phyloP scores from a whole-genome alignment of 2,797 vertebrate species.

The Falco concolor region DNA sequence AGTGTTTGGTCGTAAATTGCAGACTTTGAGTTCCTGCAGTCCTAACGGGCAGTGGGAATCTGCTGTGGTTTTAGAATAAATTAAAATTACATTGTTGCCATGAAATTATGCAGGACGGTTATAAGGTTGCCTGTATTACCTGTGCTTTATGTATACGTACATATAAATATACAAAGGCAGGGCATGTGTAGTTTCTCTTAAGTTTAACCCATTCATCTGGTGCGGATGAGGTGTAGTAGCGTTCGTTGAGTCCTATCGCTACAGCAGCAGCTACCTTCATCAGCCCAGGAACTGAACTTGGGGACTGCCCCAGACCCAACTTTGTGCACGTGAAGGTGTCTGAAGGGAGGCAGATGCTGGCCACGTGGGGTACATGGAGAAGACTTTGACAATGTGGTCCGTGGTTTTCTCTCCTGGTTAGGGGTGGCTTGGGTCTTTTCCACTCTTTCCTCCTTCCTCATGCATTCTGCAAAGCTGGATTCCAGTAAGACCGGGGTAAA shows the following conservation, averaged over 20 bases:
- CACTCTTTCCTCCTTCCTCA: not conserved
- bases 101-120: not conserved
- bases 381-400: not conserved
- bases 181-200: not conserved
- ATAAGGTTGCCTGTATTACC: not conserved
- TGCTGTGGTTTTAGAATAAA: not conserved
- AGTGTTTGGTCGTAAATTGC: not conserved
- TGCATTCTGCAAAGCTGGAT: not conserved
- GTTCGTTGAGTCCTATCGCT: not conserved
- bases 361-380: not conserved
- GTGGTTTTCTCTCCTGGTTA: not conserved
- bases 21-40: not conserved
- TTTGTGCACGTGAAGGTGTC: not conserved
- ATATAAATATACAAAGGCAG: not conserved
- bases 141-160: not conserved
- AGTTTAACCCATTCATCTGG: not conserved
- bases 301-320: not conserved
- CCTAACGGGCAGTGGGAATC: not conserved
- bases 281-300: not conserved
- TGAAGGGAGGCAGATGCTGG: not conserved
- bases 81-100: not conserved
- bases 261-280: not conserved
- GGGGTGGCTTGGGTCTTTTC: not conserved
- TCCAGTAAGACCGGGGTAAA: not conserved
- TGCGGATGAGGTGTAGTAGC: not conserved